Evolutionary conservation across 35 echinoderm and acorn worm species (phyloP).

Genomic region (Nesometra sesokonis): DNA sequence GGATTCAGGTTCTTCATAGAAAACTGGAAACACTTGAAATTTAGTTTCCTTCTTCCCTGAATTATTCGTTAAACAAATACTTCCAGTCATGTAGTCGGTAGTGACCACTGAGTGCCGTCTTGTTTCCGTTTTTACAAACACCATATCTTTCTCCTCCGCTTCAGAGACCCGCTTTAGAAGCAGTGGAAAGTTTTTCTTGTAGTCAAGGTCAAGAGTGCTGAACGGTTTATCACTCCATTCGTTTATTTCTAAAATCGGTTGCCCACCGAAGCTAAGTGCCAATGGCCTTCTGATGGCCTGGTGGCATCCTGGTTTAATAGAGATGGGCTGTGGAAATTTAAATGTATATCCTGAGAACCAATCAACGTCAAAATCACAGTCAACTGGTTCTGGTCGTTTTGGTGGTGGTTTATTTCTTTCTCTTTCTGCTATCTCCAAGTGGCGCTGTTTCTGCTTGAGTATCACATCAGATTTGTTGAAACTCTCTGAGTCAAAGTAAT

Average conservation of each 20-base stretch:
- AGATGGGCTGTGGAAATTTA: background rate
- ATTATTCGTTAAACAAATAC: background rate
- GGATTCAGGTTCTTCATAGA: background rate
- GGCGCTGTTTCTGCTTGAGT: background rate
- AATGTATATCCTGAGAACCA: background rate
- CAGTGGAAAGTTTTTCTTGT: background rate
- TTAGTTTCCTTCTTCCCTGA: background rate
- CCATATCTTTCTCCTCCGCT: slow-evolving; percentile 1
- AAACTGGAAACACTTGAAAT: background rate
- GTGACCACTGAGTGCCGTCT: slow-evolving; percentile 2
- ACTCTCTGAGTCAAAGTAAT: background rate
- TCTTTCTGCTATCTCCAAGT: background rate
- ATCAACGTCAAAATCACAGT: background rate
- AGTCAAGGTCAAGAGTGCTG: background rate
- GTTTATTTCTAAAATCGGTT: background rate
- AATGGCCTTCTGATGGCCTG: background rate
- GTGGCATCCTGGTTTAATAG: background rate
- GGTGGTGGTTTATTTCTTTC: background rate
- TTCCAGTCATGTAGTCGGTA: background rate
- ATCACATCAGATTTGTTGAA: background rate
- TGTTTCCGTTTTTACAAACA: background rate
- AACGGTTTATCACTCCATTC: slow-evolving; percentile 13
- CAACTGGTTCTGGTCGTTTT: background rate
- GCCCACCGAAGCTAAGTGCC: background rate
- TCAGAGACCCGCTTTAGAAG: background rate